Evolutionary conservation across 2,113 vertebrate species (phyloP).

Genomic region (Hyla sarda): DNA sequence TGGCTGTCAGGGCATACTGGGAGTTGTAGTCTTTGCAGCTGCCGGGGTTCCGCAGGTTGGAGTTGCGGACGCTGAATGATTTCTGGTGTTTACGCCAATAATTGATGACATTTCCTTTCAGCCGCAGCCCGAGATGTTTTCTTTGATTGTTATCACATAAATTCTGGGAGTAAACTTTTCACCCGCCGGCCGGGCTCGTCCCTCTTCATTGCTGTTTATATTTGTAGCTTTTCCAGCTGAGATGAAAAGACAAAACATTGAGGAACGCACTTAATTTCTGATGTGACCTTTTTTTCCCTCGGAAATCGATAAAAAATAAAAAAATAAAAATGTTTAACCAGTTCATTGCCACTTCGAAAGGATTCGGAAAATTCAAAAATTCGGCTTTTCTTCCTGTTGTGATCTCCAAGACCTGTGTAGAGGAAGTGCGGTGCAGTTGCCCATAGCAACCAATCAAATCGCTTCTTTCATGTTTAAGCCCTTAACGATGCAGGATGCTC

Average conservation of each 20-base stretch:
- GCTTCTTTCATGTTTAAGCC: too few relatives aligned
- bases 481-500: too few relatives aligned
- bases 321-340: too few relatives aligned
- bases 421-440: too few relatives aligned
- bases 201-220: slow-evolving; percentile 9
- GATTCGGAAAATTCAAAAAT: too few relatives aligned
- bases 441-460: too few relatives aligned
- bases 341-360: too few relatives aligned
- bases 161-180: slow-evolving; percentile 55
- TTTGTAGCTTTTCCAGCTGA: slow-evolving; percentile 32
- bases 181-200: slow-evolving; percentile 7
- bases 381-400: too few relatives aligned
- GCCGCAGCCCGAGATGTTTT: slow-evolving; percentile 41
- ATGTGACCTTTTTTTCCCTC: slow-evolving; percentile 2
- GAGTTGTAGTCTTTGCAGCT: background rate
- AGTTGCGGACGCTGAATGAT: background rate
- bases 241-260: slow-evolving; percentile 27
- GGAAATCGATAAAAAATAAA: background rate
- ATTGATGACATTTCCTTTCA: slow-evolving; percentile 53
- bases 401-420: too few relatives aligned
- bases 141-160: slow-evolving; percentile 46
- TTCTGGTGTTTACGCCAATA: slow-evolving; percentile 45
- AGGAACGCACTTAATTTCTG: slow-evolving; percentile 14
- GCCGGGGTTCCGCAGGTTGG: background rate
- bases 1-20: background rate